Base-by-base conservation (phyloP, 2,888 invertebrate species). In the Masnerella sp. region DNA sequence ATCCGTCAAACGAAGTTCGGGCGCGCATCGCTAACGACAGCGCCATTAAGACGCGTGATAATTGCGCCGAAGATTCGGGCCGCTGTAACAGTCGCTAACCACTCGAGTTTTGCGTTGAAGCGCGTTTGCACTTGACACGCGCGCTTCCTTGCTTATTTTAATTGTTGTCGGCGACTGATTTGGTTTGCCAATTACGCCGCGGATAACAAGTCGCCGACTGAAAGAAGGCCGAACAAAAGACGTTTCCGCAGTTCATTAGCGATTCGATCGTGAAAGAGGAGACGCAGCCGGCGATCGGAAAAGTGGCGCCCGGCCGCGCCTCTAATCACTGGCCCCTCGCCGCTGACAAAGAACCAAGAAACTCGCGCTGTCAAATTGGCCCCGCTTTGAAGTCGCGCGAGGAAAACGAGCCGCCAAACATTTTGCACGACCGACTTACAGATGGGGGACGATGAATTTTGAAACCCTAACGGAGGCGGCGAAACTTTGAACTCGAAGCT, bases 221-320 rank as follows among this genome's bases (percentile, higher is more conserved):
- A 54, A 68, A 62, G 42, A 58, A 36, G 36, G 59, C 25, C 51
- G 75, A 54, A 52, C 36, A 58, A 51, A 59, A 20, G 77, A 74
- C 70, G 74, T 76, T 78, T 80, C 79, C 78, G 76, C 77, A 79
- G 79, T 83, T 85, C 83, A 81, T 85, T 83, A 84, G 84, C 79
- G 82, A 82, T 81, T 83, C 84, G 80, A 81, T 82, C 79, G 83
- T 83, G 82, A 83, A 81, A 80, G 71, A 71, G 76, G 61, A 54
- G 68, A 78, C 74, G 58, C 79, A n/a, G n/a, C n/a, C n/a, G n/a
- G 80, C 70, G 80, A 80, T 62, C 79, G 80, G 75, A 80, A 80
- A 84, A 84, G 80, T 81, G 81, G 74, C 81, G 40, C 9, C 61
- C 28, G 83, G n/a, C n/a, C n/a, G 84, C 80, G 79, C 78, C 82